A percentile compares a stretch with the other conserved stretches of the same genome.
Evolutionary conservation across 2,113 vertebrate species (phyloP).

Genomic region (Columba livia): DNA sequence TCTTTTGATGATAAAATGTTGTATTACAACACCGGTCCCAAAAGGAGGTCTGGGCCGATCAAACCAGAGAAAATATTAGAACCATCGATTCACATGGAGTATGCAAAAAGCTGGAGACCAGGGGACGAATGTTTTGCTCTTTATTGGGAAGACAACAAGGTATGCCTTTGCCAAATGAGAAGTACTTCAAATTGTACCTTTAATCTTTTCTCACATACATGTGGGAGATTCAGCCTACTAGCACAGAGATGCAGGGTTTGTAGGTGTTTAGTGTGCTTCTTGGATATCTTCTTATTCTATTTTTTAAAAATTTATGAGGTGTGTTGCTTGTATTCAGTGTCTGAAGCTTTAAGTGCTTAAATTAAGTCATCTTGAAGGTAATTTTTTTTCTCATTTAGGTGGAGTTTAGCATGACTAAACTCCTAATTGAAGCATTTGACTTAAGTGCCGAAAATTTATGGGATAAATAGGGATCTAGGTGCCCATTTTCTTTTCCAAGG

Average conservation of each 20-base stretch:
- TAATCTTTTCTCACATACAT: fast-evolving
- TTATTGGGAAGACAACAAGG: slow-evolving; percentile 99
- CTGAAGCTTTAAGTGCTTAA: not conserved
- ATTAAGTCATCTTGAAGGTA: not conserved
- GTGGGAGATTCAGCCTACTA: not conserved
- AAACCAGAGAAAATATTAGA: slow-evolving; percentile 86
- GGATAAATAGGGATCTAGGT: not conserved
- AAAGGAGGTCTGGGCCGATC: slow-evolving; percentile 87
- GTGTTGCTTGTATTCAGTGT: not conserved
- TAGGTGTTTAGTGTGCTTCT: not conserved
- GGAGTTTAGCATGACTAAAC: not conserved
- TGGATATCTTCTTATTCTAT: not conserved
- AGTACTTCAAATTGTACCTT: not conserved
- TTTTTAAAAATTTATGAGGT: not conserved
- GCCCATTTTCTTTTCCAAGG: not conserved
- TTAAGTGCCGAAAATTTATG: not conserved
- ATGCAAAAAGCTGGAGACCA: slow-evolving; percentile 85
- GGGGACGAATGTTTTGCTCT: slow-evolving; percentile 95
- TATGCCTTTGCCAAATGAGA: slow-evolving; percentile 52
- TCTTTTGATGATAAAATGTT: slow-evolving; percentile 80
- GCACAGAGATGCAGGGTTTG: not conserved
- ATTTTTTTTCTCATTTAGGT: not conserved
- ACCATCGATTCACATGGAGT: slow-evolving; percentile 72
- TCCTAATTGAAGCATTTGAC: not conserved
- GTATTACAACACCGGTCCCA: slow-evolving; percentile 81